A percentile compares a stretch with the other conserved stretches of the same genome.
Evolutionary conservation across 1,140 invertebrate species (phyloP).

Genomic region (Protaetia brevitarsis): DNA sequence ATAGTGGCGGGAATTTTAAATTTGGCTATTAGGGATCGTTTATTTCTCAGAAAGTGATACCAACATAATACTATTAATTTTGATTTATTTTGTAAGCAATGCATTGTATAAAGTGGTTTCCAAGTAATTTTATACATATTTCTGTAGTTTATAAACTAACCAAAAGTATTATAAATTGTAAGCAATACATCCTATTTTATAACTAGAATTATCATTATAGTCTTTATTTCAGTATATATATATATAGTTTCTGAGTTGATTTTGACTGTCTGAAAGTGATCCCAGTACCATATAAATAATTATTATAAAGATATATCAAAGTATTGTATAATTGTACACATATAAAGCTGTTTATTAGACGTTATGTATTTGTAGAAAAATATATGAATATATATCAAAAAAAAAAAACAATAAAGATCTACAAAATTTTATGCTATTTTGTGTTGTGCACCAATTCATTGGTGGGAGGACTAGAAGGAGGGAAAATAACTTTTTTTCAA

Average conservation of each 20-base stretch:
- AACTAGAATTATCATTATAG: no score
- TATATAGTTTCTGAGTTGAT: background rate
- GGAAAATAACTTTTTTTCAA: no score
- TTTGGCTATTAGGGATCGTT: no score
- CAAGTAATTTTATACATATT: no score
- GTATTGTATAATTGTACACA: background rate
- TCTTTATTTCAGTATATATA: no score
- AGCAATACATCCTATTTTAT: background rate
- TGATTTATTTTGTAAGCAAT: no score
- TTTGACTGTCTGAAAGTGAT: background rate
- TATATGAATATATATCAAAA: background rate
- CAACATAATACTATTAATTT: background rate
- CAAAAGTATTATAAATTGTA: background rate
- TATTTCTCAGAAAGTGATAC: background rate
- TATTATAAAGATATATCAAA: background rate
- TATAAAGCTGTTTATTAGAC: slow-evolving; percentile 19
- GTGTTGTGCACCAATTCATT: background rate
- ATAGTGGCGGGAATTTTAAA: no score
- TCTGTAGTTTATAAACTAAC: no score
- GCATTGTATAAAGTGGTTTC: no score
- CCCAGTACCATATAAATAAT: background rate
- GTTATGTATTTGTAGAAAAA: slow-evolving; percentile 15
- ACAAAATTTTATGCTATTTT: background rate
- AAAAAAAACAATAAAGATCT: no score
- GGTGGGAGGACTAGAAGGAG: no score